Base-by-base conservation (phyloP, 2,888 invertebrate species). In the Chrysolina americana region DNA sequence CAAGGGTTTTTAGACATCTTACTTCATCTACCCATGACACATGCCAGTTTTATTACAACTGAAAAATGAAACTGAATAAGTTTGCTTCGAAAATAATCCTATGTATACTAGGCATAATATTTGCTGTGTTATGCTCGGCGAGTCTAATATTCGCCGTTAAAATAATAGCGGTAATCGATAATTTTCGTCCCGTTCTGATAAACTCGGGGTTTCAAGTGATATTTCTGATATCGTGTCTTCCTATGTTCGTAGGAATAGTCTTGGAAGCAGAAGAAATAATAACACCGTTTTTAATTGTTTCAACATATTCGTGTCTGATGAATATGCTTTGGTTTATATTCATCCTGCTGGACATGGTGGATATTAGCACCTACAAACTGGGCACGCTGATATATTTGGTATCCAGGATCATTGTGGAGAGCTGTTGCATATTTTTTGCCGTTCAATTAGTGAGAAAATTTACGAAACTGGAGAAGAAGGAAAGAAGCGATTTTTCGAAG, bases 181-280 rank as follows among this genome's bases (percentile, higher is more conserved):
- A 66, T 4, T 63, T 53, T n/a, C 71, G 71, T 15, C 36, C 68
- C 0, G 11, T 71, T 2, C 53, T 70, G 44, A 28, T 76, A 13
- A 71, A 76, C 53, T 15, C 74, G 41, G 69, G 28, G 15, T 71
- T 63, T 63, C 76, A 76, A 65, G 65, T 66, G 41, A 71, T 76
- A 17, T 74, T 74, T 15, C 47, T 76, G 6, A 65, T 74, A 65
- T 59, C 71, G 5, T 71, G 66, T 56, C 21, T 71, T 36, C 76
- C 76, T 1, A 65, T 71, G 21, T 23, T 71, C 3, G 48, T 71
- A n/a, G 75, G 75, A 19, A 28, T 71, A 11, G 21, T 71, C 11
- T 71, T 71, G 6, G 69, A 71, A 5, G 65, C 44, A 11, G 62
- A 65, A 21, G 65, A 73, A n/a, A 28, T 68, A 4, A 64, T 73